phyloP scores from a whole-genome alignment of 2,888 invertebrate genomes.

The Notodonta dromedarius region DNA sequence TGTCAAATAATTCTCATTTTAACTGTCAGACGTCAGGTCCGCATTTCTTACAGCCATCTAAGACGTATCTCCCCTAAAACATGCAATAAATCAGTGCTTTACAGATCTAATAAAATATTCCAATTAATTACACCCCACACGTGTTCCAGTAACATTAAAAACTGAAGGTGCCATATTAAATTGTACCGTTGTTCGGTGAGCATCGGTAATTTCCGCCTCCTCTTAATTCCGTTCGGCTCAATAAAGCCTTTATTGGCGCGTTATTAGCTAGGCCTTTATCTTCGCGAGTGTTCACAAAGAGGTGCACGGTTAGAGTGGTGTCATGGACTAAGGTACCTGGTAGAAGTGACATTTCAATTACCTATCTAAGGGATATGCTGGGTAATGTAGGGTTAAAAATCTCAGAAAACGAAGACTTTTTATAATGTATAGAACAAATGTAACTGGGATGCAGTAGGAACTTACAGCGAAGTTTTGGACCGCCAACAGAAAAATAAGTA shows the following conservation, averaged over 20 bases:
- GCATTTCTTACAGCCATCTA: too few species aligned
- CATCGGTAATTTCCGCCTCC: slow-evolving; percentile 51
- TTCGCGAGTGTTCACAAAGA: slow-evolving; percentile 59
- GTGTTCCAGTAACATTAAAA: slow-evolving; percentile 47
- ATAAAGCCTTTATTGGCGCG: slow-evolving; percentile 61
- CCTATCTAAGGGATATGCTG: too few species aligned
- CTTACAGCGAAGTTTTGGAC: too few species aligned
- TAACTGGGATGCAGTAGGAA: too few species aligned
- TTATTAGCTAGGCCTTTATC: slow-evolving; percentile 62
- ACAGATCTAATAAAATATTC: slow-evolving; percentile 40
- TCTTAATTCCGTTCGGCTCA: slow-evolving; percentile 59
- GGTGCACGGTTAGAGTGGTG: slow-evolving; percentile 37
- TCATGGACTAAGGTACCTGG: slow-evolving; percentile 26
- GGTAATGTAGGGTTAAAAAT: too few species aligned
- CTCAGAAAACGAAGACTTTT: too few species aligned
- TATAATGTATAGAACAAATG: too few species aligned
- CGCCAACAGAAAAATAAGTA: too few species aligned
- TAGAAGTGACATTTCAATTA: slow-evolving; percentile 11
- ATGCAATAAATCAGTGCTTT: slow-evolving; percentile 35
- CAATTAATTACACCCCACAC: slow-evolving; percentile 48
- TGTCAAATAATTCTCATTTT: too few species aligned
- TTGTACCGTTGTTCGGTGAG: slow-evolving; percentile 43
- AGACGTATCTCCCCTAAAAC: neutral
- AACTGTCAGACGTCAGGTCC: too few species aligned
- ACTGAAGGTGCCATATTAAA: slow-evolving; percentile 47